Percentiles rank a stretch among this genome's conserved stretches.
These are phyloP conservation scores for Furnarius figulus DNA, from an alignment of 2,113 vertebrate species.

Conservation along the genomic window DNA sequence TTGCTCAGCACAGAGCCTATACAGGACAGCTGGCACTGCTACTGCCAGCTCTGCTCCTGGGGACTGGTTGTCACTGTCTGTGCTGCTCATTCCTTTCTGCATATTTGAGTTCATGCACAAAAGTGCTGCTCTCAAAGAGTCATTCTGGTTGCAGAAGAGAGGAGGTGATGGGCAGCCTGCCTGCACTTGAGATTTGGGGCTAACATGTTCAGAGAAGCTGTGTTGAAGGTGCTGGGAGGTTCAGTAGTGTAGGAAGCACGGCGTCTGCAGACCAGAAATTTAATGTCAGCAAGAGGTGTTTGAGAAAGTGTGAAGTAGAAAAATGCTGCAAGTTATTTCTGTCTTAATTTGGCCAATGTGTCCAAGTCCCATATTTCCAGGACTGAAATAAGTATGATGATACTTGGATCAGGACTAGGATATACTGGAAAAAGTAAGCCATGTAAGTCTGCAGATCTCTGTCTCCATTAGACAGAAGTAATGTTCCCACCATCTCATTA, in stretches of 20 bases:
- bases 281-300: slow-evolving; percentile 27
- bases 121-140: not conserved
- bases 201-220: accelerated
- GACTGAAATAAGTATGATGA: slow-evolving; percentile 21
- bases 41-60: not conserved
- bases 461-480: slow-evolving; percentile 4
- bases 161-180: not conserved
- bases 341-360: not conserved
- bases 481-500: slow-evolving; percentile 24
- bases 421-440: slow-evolving; percentile 18
- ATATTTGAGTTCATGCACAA: not conserved
- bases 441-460: not conserved
- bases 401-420: slow-evolving; percentile 38
- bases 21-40: not conserved
- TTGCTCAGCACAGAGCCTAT: not conserved
- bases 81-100: not conserved
- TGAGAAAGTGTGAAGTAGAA: not conserved
- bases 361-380: not conserved
- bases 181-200: not conserved
- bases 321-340: slow-evolving; percentile 16
- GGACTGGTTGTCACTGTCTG: not conserved
- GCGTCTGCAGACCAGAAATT: slow-evolving; percentile 58
- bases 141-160: not conserved
- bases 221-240: not conserved
- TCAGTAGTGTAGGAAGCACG: not conserved